A percentile compares a stretch with the other conserved stretches of the same genome.
Conservation (phyloP, 2,888 invertebrate species). For the Latheticus oryzae region DNA sequence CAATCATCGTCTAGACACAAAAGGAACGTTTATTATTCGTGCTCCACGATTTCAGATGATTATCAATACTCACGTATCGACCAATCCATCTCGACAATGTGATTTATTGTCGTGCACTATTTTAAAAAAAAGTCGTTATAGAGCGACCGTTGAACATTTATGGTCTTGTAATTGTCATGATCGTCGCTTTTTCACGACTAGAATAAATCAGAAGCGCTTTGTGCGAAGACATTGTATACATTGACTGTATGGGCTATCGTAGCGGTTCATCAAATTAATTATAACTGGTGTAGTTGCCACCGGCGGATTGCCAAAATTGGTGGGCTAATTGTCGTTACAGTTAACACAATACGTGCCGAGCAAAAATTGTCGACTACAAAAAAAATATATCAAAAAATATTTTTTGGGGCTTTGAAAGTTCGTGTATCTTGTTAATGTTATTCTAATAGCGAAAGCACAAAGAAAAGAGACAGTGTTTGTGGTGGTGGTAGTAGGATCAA, state of each 20-base stretch:
- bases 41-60: too few relatives aligned
- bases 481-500: constrained; percentile 42
- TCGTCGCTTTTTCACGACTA: constrained; percentile 28
- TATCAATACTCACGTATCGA: constrained; percentile 36
- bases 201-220: constrained; percentile 14
- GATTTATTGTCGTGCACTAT: constrained; percentile 32
- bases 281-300: constrained; percentile 22
- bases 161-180: constrained; percentile 23
- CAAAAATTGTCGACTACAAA: too few relatives aligned
- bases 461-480: constrained; percentile 34
- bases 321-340: constrained; percentile 18
- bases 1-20: constrained; percentile 10
- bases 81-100: constrained; percentile 21
- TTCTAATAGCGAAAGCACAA: constrained; percentile 25
- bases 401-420: too few relatives aligned
- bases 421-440: constrained; percentile 4
- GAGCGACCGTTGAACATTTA: constrained; percentile 29
- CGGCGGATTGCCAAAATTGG: constrained; percentile 20
- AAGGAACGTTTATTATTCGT: constrained; percentile 33
- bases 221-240: too few relatives aligned
- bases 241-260: constrained; percentile 1
- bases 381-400: too few relatives aligned
- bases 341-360: too few relatives aligned
- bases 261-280: constrained; percentile 20
- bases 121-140: constrained; percentile 28